Percentiles rank a stretch among this genome's conserved stretches.
phyloP scores from a whole-genome alignment of 1,140 invertebrate genomes.

The Pseudoatta argentina region DNA sequence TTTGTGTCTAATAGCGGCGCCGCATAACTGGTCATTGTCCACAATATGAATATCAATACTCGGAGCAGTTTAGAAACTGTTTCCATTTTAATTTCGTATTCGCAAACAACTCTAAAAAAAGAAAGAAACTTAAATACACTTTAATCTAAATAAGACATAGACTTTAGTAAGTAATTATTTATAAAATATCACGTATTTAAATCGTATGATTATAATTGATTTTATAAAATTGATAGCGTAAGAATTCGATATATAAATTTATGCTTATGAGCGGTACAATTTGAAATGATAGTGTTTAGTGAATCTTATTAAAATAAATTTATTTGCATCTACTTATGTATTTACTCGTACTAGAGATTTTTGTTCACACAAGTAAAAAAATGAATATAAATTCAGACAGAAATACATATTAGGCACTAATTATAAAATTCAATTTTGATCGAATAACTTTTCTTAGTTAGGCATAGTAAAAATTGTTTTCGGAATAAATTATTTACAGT shows the following conservation, averaged over 20 bases:
- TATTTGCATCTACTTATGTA: neutral
- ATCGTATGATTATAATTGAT: neutral
- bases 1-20: conserved; percentile 44
- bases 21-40: conserved; percentile 24
- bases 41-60: conserved; percentile 17
- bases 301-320: neutral
- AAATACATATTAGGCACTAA: no score
- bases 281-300: neutral
- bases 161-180: no score
- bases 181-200: neutral
- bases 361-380: no score
- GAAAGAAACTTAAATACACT: neutral
- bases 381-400: no score
- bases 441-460: no score
- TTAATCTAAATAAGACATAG: neutral
- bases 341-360: neutral
- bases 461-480: no score
- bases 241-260: neutral
- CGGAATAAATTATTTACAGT: no score
- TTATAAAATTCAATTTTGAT: no score
- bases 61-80: neutral
- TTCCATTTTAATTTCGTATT: conserved; percentile 40
- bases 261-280: neutral
- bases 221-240: neutral
- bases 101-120: neutral